Evolutionary conservation across 2,888 invertebrate species (phyloP), one percentile per base, ranked within the genome.

Genomic region (Isotomurus palustris): DNA sequence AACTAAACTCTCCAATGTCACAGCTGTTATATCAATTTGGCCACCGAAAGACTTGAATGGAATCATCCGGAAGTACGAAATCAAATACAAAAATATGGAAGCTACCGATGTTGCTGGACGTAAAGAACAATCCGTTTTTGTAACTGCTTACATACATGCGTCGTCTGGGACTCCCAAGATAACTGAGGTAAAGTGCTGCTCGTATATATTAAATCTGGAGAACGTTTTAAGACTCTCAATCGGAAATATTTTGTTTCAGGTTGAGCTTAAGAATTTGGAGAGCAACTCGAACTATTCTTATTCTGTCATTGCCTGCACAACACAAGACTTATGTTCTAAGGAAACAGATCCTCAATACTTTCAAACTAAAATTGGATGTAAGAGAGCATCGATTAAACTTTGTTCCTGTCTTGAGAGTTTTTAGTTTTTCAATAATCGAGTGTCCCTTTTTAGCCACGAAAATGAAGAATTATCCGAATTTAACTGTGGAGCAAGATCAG

Each of bases 21-120:
- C 85, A 14, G 77, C 86, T 56, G 73, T 77, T 8, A 75, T 88
- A 47, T 72, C 73, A n/a, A 88, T 88, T 89, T 76, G 81, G 67
- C 81, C 84, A 35, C 91, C 92, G 1, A 71, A 76, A 2, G 77
- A 80, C 22, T 80, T 81, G 54, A 92, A 92, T 77, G 91, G 92
- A 0, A 78, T 83, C 21, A 78, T 91, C 52, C 80, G 81, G 29
- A 81, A 82, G 69, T 91, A 88, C 75, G 77, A 80, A 5, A 78
- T 89, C 55, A 78, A 80, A 63, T 81, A 61, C 40, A 35, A 25
- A 10, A 27, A 53, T n/a, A 19, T 35, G 3, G 25, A 36, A 10
- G 21, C 3, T 22, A 32, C 22, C 4, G 47, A 45, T n/a, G 24
- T n/a, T n/a, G n/a, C n/a, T n/a, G n/a, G n/a, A n/a, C n/a, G 22